Evolutionary conservation across 2,888 invertebrate species (phyloP).

Genomic region (Lamellibrachia columna): DNA sequence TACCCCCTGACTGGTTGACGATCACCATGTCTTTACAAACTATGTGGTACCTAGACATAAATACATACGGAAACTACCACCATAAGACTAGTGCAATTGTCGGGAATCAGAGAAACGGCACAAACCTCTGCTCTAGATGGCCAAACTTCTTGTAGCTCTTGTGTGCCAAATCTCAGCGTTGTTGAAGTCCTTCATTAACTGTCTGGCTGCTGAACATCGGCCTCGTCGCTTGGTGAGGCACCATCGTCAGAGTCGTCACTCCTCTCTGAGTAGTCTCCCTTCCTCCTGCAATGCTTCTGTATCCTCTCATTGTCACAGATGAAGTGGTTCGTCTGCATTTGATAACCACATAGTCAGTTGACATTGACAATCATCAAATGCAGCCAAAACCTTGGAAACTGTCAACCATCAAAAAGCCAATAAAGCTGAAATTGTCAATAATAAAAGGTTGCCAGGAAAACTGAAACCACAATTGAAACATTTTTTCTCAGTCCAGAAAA

Average conservation of each 20-base stretch:
- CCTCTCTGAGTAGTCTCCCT: constrained; percentile 31
- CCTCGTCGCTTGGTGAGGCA: constrained; percentile 58
- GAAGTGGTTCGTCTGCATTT: constrained; percentile 33
- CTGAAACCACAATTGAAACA: no score
- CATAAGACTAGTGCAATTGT: neutral
- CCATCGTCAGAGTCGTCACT: constrained; percentile 46
- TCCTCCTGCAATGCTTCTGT: constrained; percentile 21
- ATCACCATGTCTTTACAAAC: no score
- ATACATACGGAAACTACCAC: no score
- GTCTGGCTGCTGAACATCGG: constrained; percentile 51
- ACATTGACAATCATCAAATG: neutral
- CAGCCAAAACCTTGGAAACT: neutral
- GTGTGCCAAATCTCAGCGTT: constrained; percentile 72
- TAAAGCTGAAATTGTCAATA: no score
- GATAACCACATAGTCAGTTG: neutral
- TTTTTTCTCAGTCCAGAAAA: no score
- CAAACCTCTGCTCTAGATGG: constrained; percentile 76
- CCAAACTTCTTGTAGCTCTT: constrained; percentile 95
- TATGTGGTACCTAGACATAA: no score
- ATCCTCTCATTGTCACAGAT: constrained; percentile 55
- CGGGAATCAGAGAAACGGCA: neutral
- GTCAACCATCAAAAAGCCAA: no score
- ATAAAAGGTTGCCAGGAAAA: no score
- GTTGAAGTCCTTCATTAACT: constrained; percentile 78
- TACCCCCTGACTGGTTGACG: no score